Base-by-base conservation (phyloP, 2,113 vertebrate genomes). In the Dermatemys mawii region DNA sequence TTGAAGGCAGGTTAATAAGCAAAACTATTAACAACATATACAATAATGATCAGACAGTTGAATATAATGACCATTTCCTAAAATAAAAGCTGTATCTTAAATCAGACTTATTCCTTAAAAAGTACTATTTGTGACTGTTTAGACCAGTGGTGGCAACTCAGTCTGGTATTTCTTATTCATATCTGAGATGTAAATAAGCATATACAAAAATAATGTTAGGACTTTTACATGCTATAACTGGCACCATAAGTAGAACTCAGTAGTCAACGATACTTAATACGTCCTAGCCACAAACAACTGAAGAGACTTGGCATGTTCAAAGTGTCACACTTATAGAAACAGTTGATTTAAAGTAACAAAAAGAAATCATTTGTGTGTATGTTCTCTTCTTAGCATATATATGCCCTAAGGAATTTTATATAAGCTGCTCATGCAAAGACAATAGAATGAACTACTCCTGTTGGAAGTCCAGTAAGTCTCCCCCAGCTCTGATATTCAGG, bases 71-170 rank as follows among this genome's bases (percentile, higher is more conserved):
- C 26, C 5, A 11, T 53, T 86, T 50, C 32, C 12, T 12, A 12
- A 38, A 75, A 73, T 38, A 73, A 75, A 75, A 44, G 6, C 11
- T 73, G 26, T 26, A 75, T 24, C 41, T 44, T 22, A 44, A 44
- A 75, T 75, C 38, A 75, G 41, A 24, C 11, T 26, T 38, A 75
- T 75, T 75, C 41, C 22, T 75, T 75, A 44, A 44, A 38, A 63
- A 75, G 6, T 75, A 75, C 21, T 44, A 27, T 75, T 73, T 73
- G 70, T 44, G 24, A 44, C 24, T 26, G 10, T 75, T 75, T 75
- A 44, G 26, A 44, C 2, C 24, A 11, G 13, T 27, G 6, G 6
- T 0, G 8, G 27, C 0, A 7, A 4, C n/a, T 17, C 2, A 3
- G 3, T 29, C 4, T 5, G 17, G 38, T 11, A 6, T 5, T 2